phyloP scores from a whole-genome alignment of 2,888 invertebrate species.

The Tinea pellionella region DNA sequence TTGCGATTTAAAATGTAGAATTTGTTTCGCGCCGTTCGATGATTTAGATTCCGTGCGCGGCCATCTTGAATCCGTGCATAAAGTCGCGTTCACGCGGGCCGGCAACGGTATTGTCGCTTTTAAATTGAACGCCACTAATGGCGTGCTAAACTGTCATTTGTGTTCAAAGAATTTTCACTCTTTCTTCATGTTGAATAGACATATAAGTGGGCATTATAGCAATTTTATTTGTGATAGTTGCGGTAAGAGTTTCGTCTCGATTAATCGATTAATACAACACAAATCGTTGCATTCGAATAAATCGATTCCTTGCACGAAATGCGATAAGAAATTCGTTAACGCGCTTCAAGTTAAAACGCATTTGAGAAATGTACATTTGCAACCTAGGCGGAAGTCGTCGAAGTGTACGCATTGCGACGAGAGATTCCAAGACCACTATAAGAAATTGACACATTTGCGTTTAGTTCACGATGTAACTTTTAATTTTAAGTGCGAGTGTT shows the following conservation, averaged over 20 bases:
- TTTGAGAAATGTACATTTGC: not conserved
- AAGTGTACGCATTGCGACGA: not conserved
- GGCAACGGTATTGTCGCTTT: not conserved
- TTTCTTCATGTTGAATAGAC: not conserved
- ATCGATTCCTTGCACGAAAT: not conserved
- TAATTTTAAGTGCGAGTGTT: slow-evolving; percentile 18
- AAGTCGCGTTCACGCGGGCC: not conserved
- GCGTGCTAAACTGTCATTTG: not conserved
- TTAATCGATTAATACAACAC: not conserved
- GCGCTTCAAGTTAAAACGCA: not conserved
- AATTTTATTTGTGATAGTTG: not conserved
- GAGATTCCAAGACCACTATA: not conserved
- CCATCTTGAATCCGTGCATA: not conserved
- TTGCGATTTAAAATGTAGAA: not conserved
- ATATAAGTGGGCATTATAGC: not conserved
- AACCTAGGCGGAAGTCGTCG: not conserved
- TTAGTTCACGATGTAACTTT: not conserved
- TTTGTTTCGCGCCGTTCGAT: not conserved
- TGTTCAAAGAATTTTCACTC: not conserved
- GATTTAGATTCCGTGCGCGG: not conserved
- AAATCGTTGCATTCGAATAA: not conserved
- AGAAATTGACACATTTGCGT: not conserved
- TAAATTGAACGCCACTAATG: not conserved
- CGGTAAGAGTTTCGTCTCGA: not conserved
- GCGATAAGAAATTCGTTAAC: not conserved